These are phyloP conservation scores for Miniopterus natalensis DNA, from an alignment of 2,113 vertebrate species.

Conservation along the genomic window DNA sequence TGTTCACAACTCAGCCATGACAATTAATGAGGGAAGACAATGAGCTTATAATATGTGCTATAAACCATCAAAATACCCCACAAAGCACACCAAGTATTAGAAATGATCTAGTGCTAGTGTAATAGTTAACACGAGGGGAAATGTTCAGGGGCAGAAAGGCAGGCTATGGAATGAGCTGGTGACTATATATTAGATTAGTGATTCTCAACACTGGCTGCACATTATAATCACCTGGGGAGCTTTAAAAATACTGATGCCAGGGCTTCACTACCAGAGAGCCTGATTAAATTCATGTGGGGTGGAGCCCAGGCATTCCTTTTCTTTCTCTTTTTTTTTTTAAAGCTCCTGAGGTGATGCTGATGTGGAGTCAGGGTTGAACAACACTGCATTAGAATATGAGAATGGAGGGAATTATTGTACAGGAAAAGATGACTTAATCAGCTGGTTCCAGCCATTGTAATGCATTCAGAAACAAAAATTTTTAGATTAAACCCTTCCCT, in stretches of 20 bases:
- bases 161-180: constrained; percentile 52
- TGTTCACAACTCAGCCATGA: constrained; percentile 24
- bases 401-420: neutral
- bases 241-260: constrained; percentile 54
- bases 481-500: constrained; percentile 14
- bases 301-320: neutral
- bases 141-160: constrained; percentile 50
- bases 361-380: constrained; percentile 8
- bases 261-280: constrained; percentile 51
- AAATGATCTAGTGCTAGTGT: constrained; percentile 48
- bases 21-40: constrained; percentile 62
- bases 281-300: constrained; percentile 37
- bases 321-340: neutral
- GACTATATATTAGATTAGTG: constrained; percentile 48
- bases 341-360: neutral
- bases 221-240: constrained; percentile 72
- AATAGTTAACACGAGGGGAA: neutral
- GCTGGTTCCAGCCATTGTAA: neutral
- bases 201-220: constrained; percentile 64
- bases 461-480: neutral
- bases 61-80: constrained; percentile 53
- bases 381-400: neutral
- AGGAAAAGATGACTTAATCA: constrained; percentile 27
- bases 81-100: constrained; percentile 46
- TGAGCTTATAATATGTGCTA: constrained; percentile 37